A percentile compares a stretch with the other conserved stretches of the same genome.
These are phyloP conservation scores for Regulus satrapa DNA, from an alignment of 2,113 vertebrate species.

Conservation along the genomic window DNA sequence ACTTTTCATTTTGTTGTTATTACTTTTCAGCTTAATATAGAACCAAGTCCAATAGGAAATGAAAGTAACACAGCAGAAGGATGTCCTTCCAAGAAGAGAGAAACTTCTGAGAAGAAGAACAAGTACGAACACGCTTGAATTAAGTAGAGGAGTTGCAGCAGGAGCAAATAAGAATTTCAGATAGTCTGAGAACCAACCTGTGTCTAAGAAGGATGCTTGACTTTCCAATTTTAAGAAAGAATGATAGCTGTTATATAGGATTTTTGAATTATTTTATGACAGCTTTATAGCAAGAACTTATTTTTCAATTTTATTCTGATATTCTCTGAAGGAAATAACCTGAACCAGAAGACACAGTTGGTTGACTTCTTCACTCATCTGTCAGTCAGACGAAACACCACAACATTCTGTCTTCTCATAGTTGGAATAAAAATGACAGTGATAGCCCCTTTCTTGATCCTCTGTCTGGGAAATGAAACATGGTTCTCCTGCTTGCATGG, in stretches of 20 bases:
- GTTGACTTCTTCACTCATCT: background rate
- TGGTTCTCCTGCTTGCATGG: background rate
- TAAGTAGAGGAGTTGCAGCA: background rate
- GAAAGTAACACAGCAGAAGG: background rate
- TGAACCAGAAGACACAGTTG: background rate
- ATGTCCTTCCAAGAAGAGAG: background rate
- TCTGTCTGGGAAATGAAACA: background rate
- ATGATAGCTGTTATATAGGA: background rate
- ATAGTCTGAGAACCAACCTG: background rate
- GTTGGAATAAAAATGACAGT: background rate
- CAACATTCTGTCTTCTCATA: background rate
- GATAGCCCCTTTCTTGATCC: constrained; percentile 3
- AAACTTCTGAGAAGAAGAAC: background rate
- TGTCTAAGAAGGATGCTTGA: background rate
- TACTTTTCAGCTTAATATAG: background rate
- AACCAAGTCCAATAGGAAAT: background rate
- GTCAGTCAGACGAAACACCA: background rate
- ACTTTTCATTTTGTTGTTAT: background rate
- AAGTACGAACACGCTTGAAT: background rate
- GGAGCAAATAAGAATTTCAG: background rate
- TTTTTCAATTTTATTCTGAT: constrained; percentile 36
- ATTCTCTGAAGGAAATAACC: background rate
- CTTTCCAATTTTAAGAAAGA: constrained; percentile 18
- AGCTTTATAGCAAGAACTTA: background rate
- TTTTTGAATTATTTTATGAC: constrained; percentile 23